Base-by-base conservation (phyloP, 2,888 invertebrate genomes). In the Dorcus hopei region DNA sequence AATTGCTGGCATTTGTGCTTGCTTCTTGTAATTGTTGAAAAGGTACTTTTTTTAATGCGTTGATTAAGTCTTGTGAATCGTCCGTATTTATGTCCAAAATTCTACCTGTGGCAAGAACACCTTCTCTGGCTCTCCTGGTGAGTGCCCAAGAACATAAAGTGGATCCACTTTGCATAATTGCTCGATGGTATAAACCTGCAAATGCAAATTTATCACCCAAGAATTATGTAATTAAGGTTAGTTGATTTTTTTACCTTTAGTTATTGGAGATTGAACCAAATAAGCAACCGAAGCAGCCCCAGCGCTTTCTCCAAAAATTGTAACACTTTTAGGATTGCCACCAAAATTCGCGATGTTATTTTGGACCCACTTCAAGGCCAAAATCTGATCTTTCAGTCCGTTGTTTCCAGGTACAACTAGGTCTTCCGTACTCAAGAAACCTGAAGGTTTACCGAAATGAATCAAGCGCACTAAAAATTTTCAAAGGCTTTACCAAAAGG, bases 401-500 rank as follows among this genome's bases (percentile, higher is more conserved):
- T 52, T 52, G 40, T 56, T 56, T 51, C 56, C 56, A n/a, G 51
- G 50, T 7, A 41, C 38, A 14, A 38, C 54, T 16, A 43, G 8
- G 52, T 48, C 55, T 3, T 47, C 58, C 9, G 58, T 56, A n/a
- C 56, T 57, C 38, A 58, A 41, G 14, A 58, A 58, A n/a, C 52
- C 52, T 52, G 8, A 9, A 14, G n/a, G 14, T 9, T 9, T 43
- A 8, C 9, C n/a, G 43, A 19, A 43, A 47, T n/a, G 3, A 16
- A 9, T 14, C 5, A 11, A 23, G 11, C 3, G 16, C 55, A 66
- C 6, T 33, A 6, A 33, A 33, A 6, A 3, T 7, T 6, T 33
- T 33, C 26, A 33, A 5, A 33, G 4, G 26, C 1, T 33, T 33
- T 61, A 67, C 74, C 74, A 54, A 74, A 70, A 26, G 74, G 65